phyloP scores from a whole-genome alignment of 2,797 vertebrate genomes.

The Sphenopsis melanotis region DNA sequence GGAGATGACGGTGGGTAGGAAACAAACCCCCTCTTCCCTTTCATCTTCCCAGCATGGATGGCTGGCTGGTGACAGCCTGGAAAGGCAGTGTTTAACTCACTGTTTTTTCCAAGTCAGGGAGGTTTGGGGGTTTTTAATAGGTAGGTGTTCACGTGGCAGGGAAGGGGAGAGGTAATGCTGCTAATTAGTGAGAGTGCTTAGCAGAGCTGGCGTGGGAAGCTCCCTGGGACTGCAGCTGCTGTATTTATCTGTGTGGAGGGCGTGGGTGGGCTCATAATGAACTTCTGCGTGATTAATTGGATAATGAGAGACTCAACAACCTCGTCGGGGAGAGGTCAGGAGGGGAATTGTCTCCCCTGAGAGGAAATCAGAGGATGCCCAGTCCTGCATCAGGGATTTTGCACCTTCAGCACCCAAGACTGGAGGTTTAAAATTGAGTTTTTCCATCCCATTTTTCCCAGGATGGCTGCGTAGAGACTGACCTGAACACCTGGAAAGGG shows the following conservation, averaged over 20 bases:
- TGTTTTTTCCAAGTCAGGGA: accelerated
- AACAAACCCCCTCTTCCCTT: background rate
- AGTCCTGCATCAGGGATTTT: accelerated
- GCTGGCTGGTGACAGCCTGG: background rate
- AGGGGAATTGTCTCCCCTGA: background rate
- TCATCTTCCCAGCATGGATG: accelerated
- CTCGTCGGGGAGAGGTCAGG: accelerated
- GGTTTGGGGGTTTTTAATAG: background rate
- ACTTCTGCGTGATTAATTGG: background rate
- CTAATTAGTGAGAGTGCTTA: background rate
- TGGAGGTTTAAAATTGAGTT: background rate
- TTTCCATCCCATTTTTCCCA: background rate
- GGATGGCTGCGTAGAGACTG: background rate
- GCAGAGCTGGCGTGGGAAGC: background rate
- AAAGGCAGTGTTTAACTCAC: background rate
- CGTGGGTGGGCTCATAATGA: background rate
- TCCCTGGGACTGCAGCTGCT: background rate
- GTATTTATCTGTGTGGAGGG: background rate
- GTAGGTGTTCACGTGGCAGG: background rate
- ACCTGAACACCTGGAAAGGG: background rate
- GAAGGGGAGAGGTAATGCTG: background rate
- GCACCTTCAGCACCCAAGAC: accelerated
- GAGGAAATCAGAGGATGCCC: background rate
- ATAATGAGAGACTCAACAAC: background rate
- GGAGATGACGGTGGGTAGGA: background rate